These are phyloP conservation scores for Phylloscopus trochiloides DNA, from an alignment of 2,113 vertebrate species.

Conservation along the genomic window DNA sequence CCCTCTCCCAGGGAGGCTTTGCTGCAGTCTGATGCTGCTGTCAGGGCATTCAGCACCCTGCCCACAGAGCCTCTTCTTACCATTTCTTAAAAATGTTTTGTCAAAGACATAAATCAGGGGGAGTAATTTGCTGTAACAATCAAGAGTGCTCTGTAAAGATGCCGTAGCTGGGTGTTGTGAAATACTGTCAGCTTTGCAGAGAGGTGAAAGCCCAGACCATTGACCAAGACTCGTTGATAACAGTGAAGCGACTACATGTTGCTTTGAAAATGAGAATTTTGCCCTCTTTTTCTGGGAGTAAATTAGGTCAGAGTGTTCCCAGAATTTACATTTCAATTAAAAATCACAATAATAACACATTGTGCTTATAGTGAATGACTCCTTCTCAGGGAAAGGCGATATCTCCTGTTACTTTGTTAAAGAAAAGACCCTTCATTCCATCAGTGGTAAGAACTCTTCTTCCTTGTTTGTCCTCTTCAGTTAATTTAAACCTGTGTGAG, in stretches of 20 bases:
- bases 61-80: not conserved
- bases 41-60: not conserved
- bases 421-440: slow-evolving; percentile 93
- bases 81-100: not conserved
- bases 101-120: not conserved
- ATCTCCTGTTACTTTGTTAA: slow-evolving; percentile 86
- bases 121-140: not conserved
- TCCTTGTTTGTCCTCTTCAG: slow-evolving; percentile 79
- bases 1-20: not conserved
- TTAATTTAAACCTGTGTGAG: slow-evolving; percentile 47
- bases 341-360: slow-evolving; percentile 95
- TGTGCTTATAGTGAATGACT: slow-evolving; percentile 89
- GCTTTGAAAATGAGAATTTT: slow-evolving; percentile 90
- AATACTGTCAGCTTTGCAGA: not conserved
- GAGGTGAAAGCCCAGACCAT: not conserved
- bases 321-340: slow-evolving; percentile 99
- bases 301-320: slow-evolving; percentile 89
- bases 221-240: slow-evolving; percentile 70
- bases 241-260: slow-evolving; percentile 72
- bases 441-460: slow-evolving; percentile 83
- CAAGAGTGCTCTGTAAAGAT: not conserved
- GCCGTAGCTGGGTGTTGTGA: not conserved
- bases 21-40: not conserved
- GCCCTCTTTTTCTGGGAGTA: slow-evolving; percentile 79
- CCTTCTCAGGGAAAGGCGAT: slow-evolving; percentile 87